Evolutionary conservation across 2,797 vertebrate genomes (phyloP).

Genomic region (Rhinoraja longicauda): DNA sequence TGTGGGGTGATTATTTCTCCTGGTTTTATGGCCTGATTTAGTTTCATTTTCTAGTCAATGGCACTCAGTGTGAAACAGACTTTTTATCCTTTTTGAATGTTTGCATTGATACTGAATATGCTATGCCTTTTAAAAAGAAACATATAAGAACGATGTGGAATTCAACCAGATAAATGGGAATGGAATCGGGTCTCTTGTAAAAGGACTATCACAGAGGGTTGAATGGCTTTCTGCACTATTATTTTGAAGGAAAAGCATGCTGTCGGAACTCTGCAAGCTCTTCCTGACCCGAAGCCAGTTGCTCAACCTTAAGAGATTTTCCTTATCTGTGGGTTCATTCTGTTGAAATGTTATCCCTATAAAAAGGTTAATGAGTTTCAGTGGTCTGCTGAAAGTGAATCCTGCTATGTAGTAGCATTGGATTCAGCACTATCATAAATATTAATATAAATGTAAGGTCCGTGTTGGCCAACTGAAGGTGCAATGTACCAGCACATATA

Average conservation of each 20-base stretch:
- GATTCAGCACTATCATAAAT: background rate
- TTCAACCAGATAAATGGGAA: background rate
- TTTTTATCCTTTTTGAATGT: background rate
- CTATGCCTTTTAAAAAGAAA: background rate
- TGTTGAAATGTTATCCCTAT: background rate
- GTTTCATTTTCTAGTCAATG: background rate
- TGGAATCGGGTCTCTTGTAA: background rate
- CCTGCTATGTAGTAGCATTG: background rate
- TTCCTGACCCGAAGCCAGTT: background rate
- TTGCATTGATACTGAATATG: background rate
- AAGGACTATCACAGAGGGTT: background rate
- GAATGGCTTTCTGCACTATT: background rate
- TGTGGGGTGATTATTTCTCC: background rate
- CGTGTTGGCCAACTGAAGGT: background rate
- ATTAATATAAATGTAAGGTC: background rate
- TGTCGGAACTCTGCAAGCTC: background rate
- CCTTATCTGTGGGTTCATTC: conserved; percentile 13
- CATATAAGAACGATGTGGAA: background rate
- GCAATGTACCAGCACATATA: background rate
- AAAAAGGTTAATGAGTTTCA: conserved; percentile 32
- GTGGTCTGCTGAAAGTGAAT: background rate
- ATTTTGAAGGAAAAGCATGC: background rate
- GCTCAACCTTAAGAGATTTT: background rate
- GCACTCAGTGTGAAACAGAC: background rate
- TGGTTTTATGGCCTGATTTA: background rate